phyloP scores from a whole-genome alignment of 2,113 vertebrate species.

The Gracilinanus agilis region DNA sequence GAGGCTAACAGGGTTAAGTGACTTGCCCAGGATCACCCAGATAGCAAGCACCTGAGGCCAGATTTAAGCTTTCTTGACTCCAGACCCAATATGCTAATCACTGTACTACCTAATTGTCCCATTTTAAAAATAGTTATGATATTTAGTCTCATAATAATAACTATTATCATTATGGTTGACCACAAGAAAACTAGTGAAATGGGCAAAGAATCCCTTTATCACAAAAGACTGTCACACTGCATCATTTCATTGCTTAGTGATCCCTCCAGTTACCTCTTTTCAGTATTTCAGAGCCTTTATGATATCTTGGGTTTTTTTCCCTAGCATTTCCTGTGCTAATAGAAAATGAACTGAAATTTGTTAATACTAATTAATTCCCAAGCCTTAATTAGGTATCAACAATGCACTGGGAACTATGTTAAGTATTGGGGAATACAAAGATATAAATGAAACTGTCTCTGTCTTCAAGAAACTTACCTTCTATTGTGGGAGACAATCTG shows the following conservation, averaged over 20 bases:
- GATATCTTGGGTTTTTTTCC: background rate
- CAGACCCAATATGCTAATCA: too few species aligned
- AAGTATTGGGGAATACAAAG: background rate
- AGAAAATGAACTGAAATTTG: background rate
- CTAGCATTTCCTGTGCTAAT: background rate
- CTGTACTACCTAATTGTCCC: too few species aligned
- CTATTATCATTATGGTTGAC: background rate
- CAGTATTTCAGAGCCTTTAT: background rate
- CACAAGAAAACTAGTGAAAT: background rate
- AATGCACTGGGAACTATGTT: background rate
- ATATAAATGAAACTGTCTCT: background rate
- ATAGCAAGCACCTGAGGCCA: too few species aligned
- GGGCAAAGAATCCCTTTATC: background rate
- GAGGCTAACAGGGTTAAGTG: too few species aligned
- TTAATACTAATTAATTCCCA: background rate
- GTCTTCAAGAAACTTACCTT: slow-evolving; percentile 6
- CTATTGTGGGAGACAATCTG: background rate
- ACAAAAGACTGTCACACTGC: background rate
- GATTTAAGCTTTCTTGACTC: too few species aligned
- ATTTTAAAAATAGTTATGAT: too few species aligned
- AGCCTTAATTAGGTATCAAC: background rate
- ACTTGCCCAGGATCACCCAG: too few species aligned
- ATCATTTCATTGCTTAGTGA: background rate
- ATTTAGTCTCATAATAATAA: background rate
- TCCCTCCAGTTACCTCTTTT: background rate